Base-by-base conservation (phyloP, 2,797 vertebrate species). In the Lepilemur ruficaudatus region DNA sequence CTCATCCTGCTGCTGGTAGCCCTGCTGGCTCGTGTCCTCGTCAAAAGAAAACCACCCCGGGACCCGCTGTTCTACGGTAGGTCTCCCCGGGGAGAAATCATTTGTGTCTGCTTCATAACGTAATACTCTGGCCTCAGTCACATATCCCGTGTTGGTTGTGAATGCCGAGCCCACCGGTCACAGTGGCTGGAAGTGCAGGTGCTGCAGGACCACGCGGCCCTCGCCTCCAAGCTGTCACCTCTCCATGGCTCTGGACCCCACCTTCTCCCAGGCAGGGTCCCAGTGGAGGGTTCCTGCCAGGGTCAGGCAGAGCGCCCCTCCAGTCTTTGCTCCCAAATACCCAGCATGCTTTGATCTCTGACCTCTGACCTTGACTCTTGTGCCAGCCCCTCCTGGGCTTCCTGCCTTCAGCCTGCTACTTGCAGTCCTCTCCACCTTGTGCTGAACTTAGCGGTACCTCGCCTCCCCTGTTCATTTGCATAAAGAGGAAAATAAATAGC, bases 11-110 rank as follows among this genome's bases (percentile, higher is more conserved):
- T 99, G 81, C 98, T 99, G 72, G 97, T 99, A 70, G 98, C 97
- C 78, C 85, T 99, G 94, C 97, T 98, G 92, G 98, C 98, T 73
- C 98, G 98, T 11, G 97, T 99, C 84, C 98, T 99, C 46, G 98
- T 99, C 93, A 99, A 98, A 97, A 99, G 98, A 94, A 99, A 99
- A 95, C 98, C 99, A 50, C 99, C 99, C 7, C 98, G 98, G 93
- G 99, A 99, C 95, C 99, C 99, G 0, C 98, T 99, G 32, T 99
- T 99, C 96, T 99, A 99, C 81, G 99, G 99, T 99, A 99, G 0
- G 98, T 97, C 38, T 88, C 87, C 30, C 2, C 4, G 30, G 20
- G 48, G 25, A 48, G n/a, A 57, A 69, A 14, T 48, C 35, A 8
- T 30, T 52, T 50, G 55, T 14, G 65, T 85, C 72, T n/a, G 4